Percentiles rank a stretch among this genome's conserved stretches.
These are phyloP conservation scores for Chrysocyon brachyurus DNA, from an alignment of 2,797 vertebrate genomes.

Conservation along the genomic window DNA sequence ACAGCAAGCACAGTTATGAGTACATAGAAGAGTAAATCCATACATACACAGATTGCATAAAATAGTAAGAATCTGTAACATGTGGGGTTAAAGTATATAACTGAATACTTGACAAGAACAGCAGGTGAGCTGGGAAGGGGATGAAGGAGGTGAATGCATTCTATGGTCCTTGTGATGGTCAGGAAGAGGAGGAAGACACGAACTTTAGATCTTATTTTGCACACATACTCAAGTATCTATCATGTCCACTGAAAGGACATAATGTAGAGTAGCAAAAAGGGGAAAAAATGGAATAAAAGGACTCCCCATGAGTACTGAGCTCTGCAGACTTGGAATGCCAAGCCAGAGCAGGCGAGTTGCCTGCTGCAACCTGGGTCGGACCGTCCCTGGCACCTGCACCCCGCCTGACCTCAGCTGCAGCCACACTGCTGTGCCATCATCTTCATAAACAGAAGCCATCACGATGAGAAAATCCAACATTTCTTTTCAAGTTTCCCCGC, in stretches of 20 bases:
- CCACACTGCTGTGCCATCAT: too few relatives aligned
- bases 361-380: rapidly evolving
- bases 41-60: neutral
- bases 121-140: neutral
- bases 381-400: neutral
- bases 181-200: neutral
- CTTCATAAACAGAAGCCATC: neutral
- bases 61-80: neutral
- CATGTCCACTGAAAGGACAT: neutral
- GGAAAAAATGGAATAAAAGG: neutral
- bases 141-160: neutral
- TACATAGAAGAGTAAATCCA: neutral
- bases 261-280: neutral
- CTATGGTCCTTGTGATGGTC: neutral
- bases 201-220: neutral
- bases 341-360: neutral
- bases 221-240: neutral
- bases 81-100: neutral
- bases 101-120: neutral
- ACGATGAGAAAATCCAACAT: neutral
- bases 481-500: neutral
- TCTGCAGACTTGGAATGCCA: neutral
- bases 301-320: neutral
- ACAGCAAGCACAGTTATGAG: neutral
- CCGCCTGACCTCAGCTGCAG: neutral